Evolutionary conservation across 2,888 invertebrate species (phyloP), one percentile per base, ranked within the genome.

Genomic region (Thalpophila matura): DNA sequence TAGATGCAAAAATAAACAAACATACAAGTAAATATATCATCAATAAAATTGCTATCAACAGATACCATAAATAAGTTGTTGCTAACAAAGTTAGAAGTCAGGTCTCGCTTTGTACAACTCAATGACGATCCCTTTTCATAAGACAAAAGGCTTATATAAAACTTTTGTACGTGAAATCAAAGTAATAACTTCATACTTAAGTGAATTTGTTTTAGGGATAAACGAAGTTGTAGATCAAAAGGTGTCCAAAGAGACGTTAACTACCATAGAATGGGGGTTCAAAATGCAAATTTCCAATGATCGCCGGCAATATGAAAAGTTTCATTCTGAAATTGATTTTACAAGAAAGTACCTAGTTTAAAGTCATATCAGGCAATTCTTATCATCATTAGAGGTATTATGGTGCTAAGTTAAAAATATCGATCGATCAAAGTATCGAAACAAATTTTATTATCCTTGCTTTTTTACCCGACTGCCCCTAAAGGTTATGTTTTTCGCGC

Each of bases 1-100:
- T 2, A 54, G 7, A 33, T 18, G 33, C 10, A 14, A 26, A 20
- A 22, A 38, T 10, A 18, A 5, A 6, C 1, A 14, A 22, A 29
- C 16, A 26, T 12, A 47, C 4, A 27, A 22, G 6, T 12, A 31
- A 26, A 12, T 42, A 42, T 22, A 26, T 50, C 20, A 10, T n/a
- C 26, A 46, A 62, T 35, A 57, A 45, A 72, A 71, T 71, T 74
- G 61, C 31, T 62, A 43, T 63, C 47, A 57, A 29, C 27, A 53
- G 38, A 56, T 53, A 74, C 64, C 27, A 45, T 38, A 54, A 35
- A 60, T 37, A 71, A 66, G 49, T 74, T 53, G 24, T 20, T 47
- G 35, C 35, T 33, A 73, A 60, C 64, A 63, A 68, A 77, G 61
- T 70, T 55, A 16, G 35, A 49, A 58, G 57, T 77, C 77, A 56